phyloP scores from a whole-genome alignment of 1,140 invertebrate species.

The Ylistrum balloti region DNA sequence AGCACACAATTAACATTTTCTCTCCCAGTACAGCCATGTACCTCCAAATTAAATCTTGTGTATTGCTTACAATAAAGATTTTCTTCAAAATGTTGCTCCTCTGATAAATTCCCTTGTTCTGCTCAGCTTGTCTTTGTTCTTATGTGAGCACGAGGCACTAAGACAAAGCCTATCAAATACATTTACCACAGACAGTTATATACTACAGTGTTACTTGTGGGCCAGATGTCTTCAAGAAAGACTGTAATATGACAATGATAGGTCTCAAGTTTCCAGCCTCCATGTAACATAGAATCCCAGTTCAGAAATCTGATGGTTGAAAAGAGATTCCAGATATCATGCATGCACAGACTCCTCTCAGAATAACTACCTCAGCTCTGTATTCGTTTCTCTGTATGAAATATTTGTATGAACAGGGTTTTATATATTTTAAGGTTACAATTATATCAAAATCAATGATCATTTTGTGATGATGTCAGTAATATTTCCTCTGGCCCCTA shows the following conservation, averaged over 20 bases:
- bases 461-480: background rate
- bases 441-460: background rate
- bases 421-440: constrained; percentile 15
- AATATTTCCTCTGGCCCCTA: background rate
- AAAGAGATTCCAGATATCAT: no score
- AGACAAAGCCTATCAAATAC: constrained; percentile 11
- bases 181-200: background rate
- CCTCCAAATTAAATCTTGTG: background rate
- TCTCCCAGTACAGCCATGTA: background rate
- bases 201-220: background rate
- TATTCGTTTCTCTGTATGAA: background rate
- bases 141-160: constrained; percentile 24
- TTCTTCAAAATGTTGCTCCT: background rate
- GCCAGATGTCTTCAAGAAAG: background rate
- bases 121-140: background rate
- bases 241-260: background rate
- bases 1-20: background rate
- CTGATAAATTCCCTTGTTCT: background rate
- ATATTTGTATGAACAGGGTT: background rate
- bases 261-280: background rate
- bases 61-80: background rate
- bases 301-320: background rate
- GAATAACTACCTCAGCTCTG: background rate
- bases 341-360: background rate
- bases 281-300: background rate